phyloP scores from a whole-genome alignment of 2,888 invertebrate genomes.

The Syrista parreyssii region DNA sequence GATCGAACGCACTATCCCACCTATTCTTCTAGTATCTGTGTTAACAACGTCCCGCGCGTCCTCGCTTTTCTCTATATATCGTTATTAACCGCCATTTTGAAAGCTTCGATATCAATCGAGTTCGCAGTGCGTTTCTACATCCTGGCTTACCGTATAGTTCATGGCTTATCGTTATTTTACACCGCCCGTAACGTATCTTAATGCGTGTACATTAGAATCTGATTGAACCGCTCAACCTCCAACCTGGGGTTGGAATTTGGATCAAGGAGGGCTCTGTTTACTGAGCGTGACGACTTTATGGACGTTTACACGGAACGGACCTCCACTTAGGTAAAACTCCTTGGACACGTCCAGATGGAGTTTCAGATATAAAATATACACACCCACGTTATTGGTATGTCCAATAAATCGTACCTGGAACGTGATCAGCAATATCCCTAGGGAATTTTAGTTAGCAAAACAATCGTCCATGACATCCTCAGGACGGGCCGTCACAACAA shows the following conservation, averaged over 20 bases:
- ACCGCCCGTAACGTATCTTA: slow-evolving; percentile 3
- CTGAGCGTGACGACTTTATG: slow-evolving; percentile 51
- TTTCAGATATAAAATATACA: not conserved
- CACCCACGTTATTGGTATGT: not conserved
- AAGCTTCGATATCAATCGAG: not conserved
- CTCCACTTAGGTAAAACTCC: not conserved
- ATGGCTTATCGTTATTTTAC: slow-evolving; percentile 33
- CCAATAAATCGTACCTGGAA: not conserved
- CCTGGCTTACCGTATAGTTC: slow-evolving; percentile 18
- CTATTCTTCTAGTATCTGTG: not conserved
- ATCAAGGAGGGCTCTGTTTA: slow-evolving; percentile 57
- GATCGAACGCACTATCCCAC: not conserved
- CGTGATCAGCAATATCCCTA: not conserved
- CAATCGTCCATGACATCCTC: not conserved
- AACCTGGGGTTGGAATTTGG: slow-evolving; percentile 58
- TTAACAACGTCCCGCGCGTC: not conserved
- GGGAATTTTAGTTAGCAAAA: not conserved
- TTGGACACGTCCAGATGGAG: not conserved
- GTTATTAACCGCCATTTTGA: not conserved
- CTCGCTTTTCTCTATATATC: not conserved
- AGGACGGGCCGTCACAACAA: not conserved
- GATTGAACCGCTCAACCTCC: slow-evolving; percentile 53
- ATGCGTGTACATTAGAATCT: slow-evolving; percentile 36
- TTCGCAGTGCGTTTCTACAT: not conserved
- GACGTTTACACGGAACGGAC: slow-evolving; percentile 13